These are phyloP conservation scores for Odontomachus brunneus DNA, from an alignment of 1,140 invertebrate genomes.

Conservation along the genomic window DNA sequence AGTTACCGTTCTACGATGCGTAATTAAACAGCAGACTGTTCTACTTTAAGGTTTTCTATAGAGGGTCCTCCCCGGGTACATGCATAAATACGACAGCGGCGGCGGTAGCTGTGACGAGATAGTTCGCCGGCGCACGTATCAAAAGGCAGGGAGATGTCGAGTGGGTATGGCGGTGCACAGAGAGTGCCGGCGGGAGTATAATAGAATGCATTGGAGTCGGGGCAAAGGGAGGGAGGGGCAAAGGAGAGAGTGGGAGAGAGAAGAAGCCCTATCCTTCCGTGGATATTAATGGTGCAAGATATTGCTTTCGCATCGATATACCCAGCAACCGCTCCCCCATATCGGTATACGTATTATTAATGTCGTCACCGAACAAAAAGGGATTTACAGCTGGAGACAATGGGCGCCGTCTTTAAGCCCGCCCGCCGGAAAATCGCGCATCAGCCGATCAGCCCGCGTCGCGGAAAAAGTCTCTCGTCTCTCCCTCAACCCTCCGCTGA, in stretches of 20 bases:
- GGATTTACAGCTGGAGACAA: constrained; percentile 57
- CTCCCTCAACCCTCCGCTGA: background rate
- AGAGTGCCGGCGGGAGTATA: constrained; percentile 69
- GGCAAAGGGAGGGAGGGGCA: constrained; percentile 45
- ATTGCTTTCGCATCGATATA: constrained; percentile 77
- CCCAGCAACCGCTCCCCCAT: constrained; percentile 14
- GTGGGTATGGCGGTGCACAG: constrained; percentile 63
- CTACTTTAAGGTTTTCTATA: constrained; percentile 49
- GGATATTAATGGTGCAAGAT: constrained; percentile 81
- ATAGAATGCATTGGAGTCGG: constrained; percentile 73
- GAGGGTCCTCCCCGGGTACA: constrained; percentile 12
- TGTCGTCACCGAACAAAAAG: constrained; percentile 69
- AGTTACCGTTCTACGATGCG: constrained; percentile 33
- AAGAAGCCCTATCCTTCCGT: constrained; percentile 72
- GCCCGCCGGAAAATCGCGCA: background rate
- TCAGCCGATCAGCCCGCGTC: constrained; percentile 34
- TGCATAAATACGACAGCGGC: constrained; percentile 32
- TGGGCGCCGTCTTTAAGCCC: constrained; percentile 45
- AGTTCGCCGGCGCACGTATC: constrained; percentile 42
- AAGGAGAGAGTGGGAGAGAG: constrained; percentile 6
- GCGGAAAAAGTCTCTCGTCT: background rate
- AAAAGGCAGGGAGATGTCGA: constrained; percentile 63
- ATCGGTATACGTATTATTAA: constrained; percentile 72
- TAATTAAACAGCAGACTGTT: constrained; percentile 45
- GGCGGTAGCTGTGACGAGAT: constrained; percentile 30